Base-by-base conservation (phyloP, 2,888 invertebrate genomes). In the Nephrocerus scutellatus region DNA sequence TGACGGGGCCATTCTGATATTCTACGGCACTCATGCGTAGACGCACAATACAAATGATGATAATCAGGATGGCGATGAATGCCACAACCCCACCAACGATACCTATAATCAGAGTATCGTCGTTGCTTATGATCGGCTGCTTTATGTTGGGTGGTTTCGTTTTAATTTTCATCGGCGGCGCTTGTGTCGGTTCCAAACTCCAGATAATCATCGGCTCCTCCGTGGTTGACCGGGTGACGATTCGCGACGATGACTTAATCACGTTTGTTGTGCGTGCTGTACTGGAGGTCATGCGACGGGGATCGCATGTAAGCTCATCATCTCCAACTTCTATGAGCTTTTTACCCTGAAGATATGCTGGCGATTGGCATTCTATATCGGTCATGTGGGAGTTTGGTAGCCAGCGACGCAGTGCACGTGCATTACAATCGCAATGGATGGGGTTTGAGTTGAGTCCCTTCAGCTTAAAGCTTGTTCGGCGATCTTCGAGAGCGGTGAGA, bases 71-170 rank as follows among this genome's bases (percentile, higher is more conserved):
- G 9, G 85, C 85, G 49, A 92, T 89, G 59, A 92, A 88, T 2
- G 86, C 88, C 1, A 92, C 89, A 2, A 91, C 90, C 2, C 91
- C 90, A 1, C 90, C 90, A 0, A 91, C 90, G 49, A 92, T 91
- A n/a, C 89, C 89, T 43, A 92, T 91, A 35, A 92, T 91, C n/a
- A 92, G 72, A 5, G 89, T 90, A 53, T 91, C 91, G 54, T 92
- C 91, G 55, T 89, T 90, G 38, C 77, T 82, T 9, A 85, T 75
- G 0, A 80, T 74, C 10, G 75, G 75, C 29, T 74, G 74, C 64
- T 79, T 81, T 36, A 76, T 74, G 30, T 73, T 76, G 15, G 72
- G 75, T 43, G 62, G 62, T 59, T 68, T 72, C 42, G 68, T 70
- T 57, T 72, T 75, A 5, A 76, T 61, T 53, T 74, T 71, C 55